Percentiles rank a stretch among this genome's conserved stretches.
Conservation (phyloP, 2,888 invertebrate genomes). For the Lamellibrachia satsuma region DNA sequence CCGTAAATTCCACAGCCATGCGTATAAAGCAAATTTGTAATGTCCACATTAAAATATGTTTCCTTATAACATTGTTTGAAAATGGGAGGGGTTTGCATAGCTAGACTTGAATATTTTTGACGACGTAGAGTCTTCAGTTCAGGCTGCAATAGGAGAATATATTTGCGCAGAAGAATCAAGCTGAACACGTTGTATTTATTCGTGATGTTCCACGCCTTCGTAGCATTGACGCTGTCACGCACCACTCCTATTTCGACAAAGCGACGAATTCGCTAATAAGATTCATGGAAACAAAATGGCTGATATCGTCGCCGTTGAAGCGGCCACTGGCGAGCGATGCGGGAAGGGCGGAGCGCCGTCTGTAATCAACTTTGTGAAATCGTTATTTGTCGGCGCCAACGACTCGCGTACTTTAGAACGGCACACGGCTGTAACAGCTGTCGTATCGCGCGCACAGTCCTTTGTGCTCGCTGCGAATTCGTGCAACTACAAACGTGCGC, state of each 20-base stretch:
- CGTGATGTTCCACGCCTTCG: not conserved
- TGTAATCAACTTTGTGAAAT: constrained; percentile 1
- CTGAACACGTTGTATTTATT: not conserved
- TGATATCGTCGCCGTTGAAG: not conserved
- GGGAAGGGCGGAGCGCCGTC: not conserved
- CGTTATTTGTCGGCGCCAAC: not conserved
- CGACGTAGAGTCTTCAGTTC: not conserved
- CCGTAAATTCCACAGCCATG: not conserved
- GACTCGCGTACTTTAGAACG: not conserved
- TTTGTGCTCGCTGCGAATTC: not conserved
- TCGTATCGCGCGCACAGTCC: not conserved
- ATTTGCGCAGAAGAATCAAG: not conserved
- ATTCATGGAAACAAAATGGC: not conserved
- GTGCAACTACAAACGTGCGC: not conserved
- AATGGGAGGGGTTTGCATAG: not conserved
- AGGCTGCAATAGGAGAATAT: not conserved
- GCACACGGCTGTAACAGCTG: not conserved
- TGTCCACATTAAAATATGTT: not conserved
- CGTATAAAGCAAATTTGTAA: not conserved
- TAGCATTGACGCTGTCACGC: not conserved
- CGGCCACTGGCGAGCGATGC: not conserved
- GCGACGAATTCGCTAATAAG: not conserved
- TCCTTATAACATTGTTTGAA: not conserved
- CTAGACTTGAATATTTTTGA: not conserved
- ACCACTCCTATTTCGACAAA: not conserved